A percentile compares a stretch with the other conserved stretches of the same genome.
Conservation (phyloP, 2,797 vertebrate species). For the Peromyscus aztecus region DNA sequence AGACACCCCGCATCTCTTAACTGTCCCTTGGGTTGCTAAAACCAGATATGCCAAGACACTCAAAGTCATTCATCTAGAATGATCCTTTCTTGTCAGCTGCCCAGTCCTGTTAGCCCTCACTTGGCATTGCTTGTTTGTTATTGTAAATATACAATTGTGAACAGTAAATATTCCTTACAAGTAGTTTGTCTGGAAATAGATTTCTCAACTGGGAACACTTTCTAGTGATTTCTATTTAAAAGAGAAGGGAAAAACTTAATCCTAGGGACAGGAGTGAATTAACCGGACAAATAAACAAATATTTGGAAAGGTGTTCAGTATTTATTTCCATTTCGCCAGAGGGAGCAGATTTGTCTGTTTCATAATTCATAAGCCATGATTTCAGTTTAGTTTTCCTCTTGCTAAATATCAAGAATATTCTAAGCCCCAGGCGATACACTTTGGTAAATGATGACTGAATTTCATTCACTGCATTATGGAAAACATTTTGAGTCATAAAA, state of each 20-base stretch:
- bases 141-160: background rate
- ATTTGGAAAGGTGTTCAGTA: conserved; percentile 66
- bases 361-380: conserved; percentile 76
- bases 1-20: background rate
- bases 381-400: conserved; percentile 72
- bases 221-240: conserved; percentile 69
- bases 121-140: conserved; percentile 16
- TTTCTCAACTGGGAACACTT: conserved; percentile 54
- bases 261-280: conserved; percentile 11
- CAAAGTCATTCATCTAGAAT: background rate
- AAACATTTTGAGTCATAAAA: conserved; percentile 41
- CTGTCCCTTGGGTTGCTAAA: background rate
- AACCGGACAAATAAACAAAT: conserved; percentile 72
- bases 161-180: background rate
- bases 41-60: background rate
- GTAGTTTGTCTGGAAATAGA: conserved; percentile 58
- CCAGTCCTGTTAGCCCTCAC: background rate
- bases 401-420: conserved; percentile 75
- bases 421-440: conserved; percentile 57
- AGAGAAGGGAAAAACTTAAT: background rate
- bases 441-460: conserved; percentile 65
- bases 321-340: conserved; percentile 77
- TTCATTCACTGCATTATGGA: conserved; percentile 59
- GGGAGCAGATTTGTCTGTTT: conserved; percentile 73
- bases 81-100: background rate